phyloP scores from a whole-genome alignment of 1,140 invertebrate genomes.

The Steinernema khuongi region DNA sequence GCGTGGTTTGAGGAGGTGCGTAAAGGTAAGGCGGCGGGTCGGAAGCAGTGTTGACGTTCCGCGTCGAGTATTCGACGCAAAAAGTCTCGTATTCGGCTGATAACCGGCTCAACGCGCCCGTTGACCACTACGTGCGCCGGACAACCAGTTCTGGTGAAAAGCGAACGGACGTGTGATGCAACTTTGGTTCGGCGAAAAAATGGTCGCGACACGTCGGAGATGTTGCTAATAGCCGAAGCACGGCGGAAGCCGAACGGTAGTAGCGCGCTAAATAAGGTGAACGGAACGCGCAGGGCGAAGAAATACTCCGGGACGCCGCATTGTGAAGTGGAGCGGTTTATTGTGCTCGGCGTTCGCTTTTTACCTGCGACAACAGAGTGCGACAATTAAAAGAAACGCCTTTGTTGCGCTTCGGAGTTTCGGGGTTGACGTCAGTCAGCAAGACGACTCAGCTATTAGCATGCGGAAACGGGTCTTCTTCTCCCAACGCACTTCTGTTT shows the following conservation, averaged over 20 bases:
- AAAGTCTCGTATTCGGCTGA: neutral
- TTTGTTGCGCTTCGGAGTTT: slow-evolving; percentile 11
- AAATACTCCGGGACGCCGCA: too few species aligned
- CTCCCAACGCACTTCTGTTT: neutral
- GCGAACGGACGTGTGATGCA: neutral
- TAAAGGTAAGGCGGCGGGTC: too few species aligned
- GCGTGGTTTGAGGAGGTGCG: too few species aligned
- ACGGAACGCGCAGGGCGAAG: too few species aligned
- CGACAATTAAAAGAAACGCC: slow-evolving; percentile 9
- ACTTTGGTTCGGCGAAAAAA: neutral
- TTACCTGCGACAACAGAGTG: neutral
- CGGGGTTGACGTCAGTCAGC: neutral
- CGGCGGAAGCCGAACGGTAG: too few species aligned
- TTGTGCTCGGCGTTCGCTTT: neutral
- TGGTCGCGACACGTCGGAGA: neutral
- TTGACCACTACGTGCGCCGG: neutral
- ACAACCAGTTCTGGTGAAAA: slow-evolving; percentile 6
- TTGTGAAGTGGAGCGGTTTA: neutral
- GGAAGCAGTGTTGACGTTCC: too few species aligned
- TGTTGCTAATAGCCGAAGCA: neutral
- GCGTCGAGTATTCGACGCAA: neutral
- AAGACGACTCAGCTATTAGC: slow-evolving; percentile 4
- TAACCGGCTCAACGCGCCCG: neutral
- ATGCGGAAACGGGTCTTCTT: slow-evolving; percentile 6
- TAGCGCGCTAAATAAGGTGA: too few species aligned